phyloP scores from a whole-genome alignment of 1,140 invertebrate species.

The Caenorhabditis tropicalis region DNA sequence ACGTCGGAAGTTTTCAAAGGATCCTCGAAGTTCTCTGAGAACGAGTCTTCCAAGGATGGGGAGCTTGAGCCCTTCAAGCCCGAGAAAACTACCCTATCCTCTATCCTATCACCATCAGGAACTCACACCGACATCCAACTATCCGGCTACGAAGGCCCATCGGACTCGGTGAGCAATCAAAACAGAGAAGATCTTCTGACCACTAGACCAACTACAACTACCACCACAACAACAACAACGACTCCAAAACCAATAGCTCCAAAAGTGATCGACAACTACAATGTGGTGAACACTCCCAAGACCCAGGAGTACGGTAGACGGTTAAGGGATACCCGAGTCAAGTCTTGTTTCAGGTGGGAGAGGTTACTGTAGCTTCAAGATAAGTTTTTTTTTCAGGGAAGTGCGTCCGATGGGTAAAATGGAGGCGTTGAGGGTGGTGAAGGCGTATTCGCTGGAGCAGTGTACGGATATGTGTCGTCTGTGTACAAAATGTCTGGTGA shows the following conservation, averaged over 20 bases:
- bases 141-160: background rate
- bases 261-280: conserved; percentile 52
- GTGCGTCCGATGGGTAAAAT: conserved; percentile 45
- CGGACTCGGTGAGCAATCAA: background rate
- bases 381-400: conserved; percentile 45
- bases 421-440: conserved; percentile 45
- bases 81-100: conserved; percentile 14
- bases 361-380: background rate
- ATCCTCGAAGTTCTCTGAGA: conserved; percentile 39
- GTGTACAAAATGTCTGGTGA: conserved; percentile 46
- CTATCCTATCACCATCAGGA: background rate
- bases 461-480: conserved; percentile 56
- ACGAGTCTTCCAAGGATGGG: conserved; percentile 19
- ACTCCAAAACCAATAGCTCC: conserved; percentile 46
- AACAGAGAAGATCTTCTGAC: conserved; percentile 21
- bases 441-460: conserved; percentile 55
- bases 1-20: conserved; percentile 15
- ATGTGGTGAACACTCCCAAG: conserved; percentile 43
- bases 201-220: background rate
- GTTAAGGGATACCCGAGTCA: conserved; percentile 50
- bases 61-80: background rate
- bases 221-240: conserved; percentile 8
- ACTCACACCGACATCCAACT: conserved; percentile 1
- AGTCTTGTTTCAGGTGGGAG: conserved; percentile 49
- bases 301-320: conserved; percentile 46